Evolutionary conservation across 2,113 vertebrate species (phyloP), one percentile per base, ranked within the genome.

Genomic region (Barbus barbus): DNA sequence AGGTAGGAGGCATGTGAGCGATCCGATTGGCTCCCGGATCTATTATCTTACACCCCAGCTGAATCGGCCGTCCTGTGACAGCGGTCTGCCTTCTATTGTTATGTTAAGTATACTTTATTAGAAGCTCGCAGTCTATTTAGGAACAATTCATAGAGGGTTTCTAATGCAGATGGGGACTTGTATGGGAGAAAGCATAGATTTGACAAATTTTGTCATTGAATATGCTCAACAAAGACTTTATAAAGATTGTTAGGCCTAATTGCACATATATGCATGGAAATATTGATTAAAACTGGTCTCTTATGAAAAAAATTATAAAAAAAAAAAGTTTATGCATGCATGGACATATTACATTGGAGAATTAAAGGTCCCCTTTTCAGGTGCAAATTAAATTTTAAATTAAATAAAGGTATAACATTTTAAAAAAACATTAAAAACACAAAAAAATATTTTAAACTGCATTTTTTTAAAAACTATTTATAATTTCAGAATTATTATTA

Each of bases 71-170:
- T 82, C 85, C 78, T 74, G 83, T 78, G 67, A 86, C 63, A 46
- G 82, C 20, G 72, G 53, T 41, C 75, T 14, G 60, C 31, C 36
- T 44, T 58, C 83, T 80, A 75, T 88, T 86, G 87, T 88, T 84
- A 88, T 86, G 87, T 63, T 84, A 83, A 88, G 78, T 56, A 69
- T 48, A 74, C 58, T 82, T 84, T 86, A 82, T 88, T 81, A 83
- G 74, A 79, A 80, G 76, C 67, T 67, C 41, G 75, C 72, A 48
- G 73, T 28, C 73, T 51, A 75, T 75, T 75, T 75, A 75, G 46
- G 73, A 31, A 75, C 73, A 51, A 75, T 75, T 75, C 73, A 7
- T 38, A 38, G 36, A 38, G 46, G 13, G 8, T 5, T 51, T 28
- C 26, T 3, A 28, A 51, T 81, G 82, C 48, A 77, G 86, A 81